Evolutionary conservation across 64 coral and sea anemone species (phyloP), one percentile per base, ranked within the genome.

Genomic region (Dendronephthya gigantea): DNA sequence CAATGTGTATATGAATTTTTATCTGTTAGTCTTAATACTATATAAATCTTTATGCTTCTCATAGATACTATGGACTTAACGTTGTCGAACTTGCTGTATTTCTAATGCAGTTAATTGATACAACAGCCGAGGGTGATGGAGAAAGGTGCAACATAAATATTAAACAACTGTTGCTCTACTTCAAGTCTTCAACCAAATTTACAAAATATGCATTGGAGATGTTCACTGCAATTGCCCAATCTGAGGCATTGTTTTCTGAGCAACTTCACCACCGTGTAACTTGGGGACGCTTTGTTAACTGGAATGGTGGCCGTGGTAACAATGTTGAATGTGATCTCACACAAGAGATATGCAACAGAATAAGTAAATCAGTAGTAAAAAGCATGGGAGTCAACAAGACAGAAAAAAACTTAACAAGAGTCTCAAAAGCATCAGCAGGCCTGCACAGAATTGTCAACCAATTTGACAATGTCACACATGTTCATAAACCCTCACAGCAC

Each of bases 331-430:
- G 59, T 84, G 90, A 91, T 83, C 27, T 83, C 35, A 82, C 81
- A 23, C 85, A 91, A 40, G 90, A 91, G 88, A 88, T 88, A 14
- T 88, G 85, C 41, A 88, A 88, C 27, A 68, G 83, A 33, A 38
- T 68, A 43, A 69, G 62, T 62, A 92, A 92, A 65, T 66, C 88
- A 49, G 50, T 92, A 13, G 83, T 92, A 39, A 87, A 72, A 40
- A 68, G 82, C 22, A 92, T 92, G 82, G 90, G 90, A 23, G 79
- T 86, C 1, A 88, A 92, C 47, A 92, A 92, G 39, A 92, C 90
- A 11, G 82, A 49, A 30, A 88, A 87, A 55, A 86, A 82, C 17
- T 88, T 92, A 22, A 43, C 75, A 23, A 48, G 86, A 40, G 90
- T 82, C 19, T 88, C 90, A 10, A 84, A 75, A 56, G 86, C 90